These are phyloP conservation scores for Hydrophis major DNA, from an alignment of 2,797 vertebrate species.

Conservation along the genomic window DNA sequence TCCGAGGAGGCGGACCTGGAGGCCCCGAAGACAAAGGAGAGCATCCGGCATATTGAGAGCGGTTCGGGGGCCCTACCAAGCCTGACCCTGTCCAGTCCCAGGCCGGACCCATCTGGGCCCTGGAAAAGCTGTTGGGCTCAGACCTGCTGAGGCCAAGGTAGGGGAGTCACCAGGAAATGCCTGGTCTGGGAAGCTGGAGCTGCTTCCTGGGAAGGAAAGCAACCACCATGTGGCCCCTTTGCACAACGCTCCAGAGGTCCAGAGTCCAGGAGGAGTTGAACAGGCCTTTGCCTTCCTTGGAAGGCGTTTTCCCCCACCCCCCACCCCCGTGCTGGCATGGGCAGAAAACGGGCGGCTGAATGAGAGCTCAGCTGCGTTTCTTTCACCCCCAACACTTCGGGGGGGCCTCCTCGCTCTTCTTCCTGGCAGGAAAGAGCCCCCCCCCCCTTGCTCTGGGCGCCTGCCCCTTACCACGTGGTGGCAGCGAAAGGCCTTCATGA, in stretches of 20 bases:
- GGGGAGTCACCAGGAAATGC: background rate
- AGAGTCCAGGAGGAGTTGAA: background rate
- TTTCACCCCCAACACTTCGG: background rate
- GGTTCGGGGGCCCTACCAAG: rapidly evolving
- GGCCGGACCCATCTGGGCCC: rapidly evolving
- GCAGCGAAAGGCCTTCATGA: constrained; percentile 80
- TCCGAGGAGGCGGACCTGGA: constrained; percentile 74
- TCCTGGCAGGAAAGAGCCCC: background rate
- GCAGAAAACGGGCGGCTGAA: background rate
- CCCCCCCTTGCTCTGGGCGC: background rate
- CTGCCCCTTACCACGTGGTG: constrained; percentile 73
- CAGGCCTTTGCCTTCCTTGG: background rate
- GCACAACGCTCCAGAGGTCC: background rate
- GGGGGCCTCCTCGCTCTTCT: background rate
- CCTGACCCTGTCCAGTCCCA: background rate
- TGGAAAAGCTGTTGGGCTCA: background rate
- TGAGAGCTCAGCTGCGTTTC: background rate
- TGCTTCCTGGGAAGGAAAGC: background rate
- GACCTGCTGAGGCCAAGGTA: background rate
- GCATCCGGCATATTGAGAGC: background rate
- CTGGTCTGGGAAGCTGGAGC: background rate
- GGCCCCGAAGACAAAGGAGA: background rate
- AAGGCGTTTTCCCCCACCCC: background rate
- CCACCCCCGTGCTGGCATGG: background rate
- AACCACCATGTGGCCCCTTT: background rate